Percentiles rank a stretch among this genome's conserved stretches.
phyloP scores from a whole-genome alignment of 2,797 vertebrate species.

The Malacoctenus gilli region DNA sequence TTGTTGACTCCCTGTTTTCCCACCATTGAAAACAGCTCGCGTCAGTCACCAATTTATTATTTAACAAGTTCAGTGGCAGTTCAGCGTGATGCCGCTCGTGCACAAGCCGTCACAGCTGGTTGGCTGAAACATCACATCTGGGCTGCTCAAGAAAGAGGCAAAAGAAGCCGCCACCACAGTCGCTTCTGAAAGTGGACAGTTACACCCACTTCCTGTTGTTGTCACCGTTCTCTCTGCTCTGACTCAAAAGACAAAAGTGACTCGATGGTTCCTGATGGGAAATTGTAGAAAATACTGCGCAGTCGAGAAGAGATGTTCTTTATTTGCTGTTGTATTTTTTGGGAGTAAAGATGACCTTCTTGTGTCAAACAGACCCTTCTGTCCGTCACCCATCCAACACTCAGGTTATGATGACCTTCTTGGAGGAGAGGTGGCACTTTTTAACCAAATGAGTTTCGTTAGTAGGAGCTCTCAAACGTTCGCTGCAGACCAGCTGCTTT shows the following conservation, averaged over 20 bases:
- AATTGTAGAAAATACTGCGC: no score
- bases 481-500: conserved; percentile 22
- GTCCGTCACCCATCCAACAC: conserved; percentile 24
- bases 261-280: no score
- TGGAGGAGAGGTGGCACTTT: conserved; percentile 6
- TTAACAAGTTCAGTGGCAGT: neutral
- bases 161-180: conserved; percentile 15
- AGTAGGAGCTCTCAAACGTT: conserved; percentile 12
- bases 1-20: neutral
- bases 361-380: neutral
- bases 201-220: conserved; percentile 68
- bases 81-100: neutral
- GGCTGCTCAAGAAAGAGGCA: neutral
- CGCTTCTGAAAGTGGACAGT: conserved; percentile 42
- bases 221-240: neutral
- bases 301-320: no score
- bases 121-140: conserved; percentile 6
- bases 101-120: neutral
- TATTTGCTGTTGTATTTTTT: no score
- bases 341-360: no score
- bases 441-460: conserved; percentile 15
- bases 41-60: neutral
- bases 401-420: conserved; percentile 14
- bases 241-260: no score
- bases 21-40: neutral